phyloP scores from a whole-genome alignment of 2,113 vertebrate species.

The Acrocephalus arundinaceus region DNA sequence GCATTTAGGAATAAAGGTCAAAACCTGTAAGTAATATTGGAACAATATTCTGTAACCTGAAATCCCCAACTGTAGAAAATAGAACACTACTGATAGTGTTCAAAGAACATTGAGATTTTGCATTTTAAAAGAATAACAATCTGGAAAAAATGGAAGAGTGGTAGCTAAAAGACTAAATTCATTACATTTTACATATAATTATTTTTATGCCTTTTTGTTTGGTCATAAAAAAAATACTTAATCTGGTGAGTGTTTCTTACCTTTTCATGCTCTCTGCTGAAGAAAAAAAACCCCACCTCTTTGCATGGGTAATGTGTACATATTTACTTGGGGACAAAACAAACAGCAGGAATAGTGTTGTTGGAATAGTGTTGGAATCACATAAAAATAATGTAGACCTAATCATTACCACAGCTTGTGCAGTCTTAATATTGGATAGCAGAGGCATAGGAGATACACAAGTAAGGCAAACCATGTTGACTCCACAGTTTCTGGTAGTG shows the following conservation, averaged over 20 bases:
- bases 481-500: neutral
- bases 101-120: neutral
- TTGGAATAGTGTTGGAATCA: neutral
- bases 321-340: neutral
- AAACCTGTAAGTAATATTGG: neutral
- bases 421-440: neutral
- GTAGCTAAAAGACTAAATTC: neutral
- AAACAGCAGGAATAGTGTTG: neutral
- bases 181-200: neutral
- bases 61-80: neutral
- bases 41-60: constrained; percentile 23
- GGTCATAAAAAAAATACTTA: neutral
- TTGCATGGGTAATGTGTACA: neutral
- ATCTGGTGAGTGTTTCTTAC: neutral
- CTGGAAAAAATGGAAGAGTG: neutral
- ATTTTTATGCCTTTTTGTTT: neutral
- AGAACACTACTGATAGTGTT: neutral
- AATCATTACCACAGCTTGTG: neutral
- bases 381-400: neutral
- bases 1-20: constrained; percentile 12
- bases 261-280: neutral
- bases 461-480: neutral
- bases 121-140: neutral
- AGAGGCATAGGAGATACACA: neutral
- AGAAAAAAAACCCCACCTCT: fast-evolving